Evolutionary conservation across 2,113 vertebrate genomes (phyloP), one percentile per base, ranked within the genome.

Genomic region (Atractosteus spatula): DNA sequence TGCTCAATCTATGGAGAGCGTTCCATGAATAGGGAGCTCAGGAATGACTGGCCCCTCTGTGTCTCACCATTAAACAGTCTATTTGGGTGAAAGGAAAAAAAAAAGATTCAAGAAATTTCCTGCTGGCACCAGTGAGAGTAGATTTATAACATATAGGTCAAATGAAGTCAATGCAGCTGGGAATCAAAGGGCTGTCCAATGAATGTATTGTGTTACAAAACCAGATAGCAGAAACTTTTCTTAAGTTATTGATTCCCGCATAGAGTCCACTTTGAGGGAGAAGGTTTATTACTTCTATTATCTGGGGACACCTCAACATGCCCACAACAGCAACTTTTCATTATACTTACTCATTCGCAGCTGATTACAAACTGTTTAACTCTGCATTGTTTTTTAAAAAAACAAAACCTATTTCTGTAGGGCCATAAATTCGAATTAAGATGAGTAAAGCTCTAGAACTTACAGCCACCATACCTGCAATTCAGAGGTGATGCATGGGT

Each of bases 81-180:
- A 67, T 54, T 16, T 68, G 47, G 43, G 44, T 13, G 43, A 47
- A 66, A 47, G 44, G 64, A 41, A 44, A 13, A 29, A 29, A 29
- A 29, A 29, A 66, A 66, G 64, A 66, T 66, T 5, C 43, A 66
- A 66, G 64, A 44, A 42, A 47, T 13, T 13, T 12, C 63, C 42
- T 29, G 14, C 13, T 29, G 11, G 41, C 63, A 43, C 44, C 63
- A 44, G 44, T 43, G 63, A 66, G 12, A 14, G 5, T 41, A 12
- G 43, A n/a, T 66, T 66, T 66, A 43, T 51, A 51, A 51, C 47
- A 51, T 7, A 51, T 47, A 41, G 64, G 66, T n/a, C 10, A 17
- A 45, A 67, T 13, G 13, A 13, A 54, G 44, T 6, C 45, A 68
- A 16, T 68, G 14, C 14, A 47, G 64, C 8, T 29, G 7, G 64